Evolutionary conservation across 2,888 invertebrate species (phyloP), one percentile per base, ranked within the genome.

Genomic region (Pachymerium ferrugineum): DNA sequence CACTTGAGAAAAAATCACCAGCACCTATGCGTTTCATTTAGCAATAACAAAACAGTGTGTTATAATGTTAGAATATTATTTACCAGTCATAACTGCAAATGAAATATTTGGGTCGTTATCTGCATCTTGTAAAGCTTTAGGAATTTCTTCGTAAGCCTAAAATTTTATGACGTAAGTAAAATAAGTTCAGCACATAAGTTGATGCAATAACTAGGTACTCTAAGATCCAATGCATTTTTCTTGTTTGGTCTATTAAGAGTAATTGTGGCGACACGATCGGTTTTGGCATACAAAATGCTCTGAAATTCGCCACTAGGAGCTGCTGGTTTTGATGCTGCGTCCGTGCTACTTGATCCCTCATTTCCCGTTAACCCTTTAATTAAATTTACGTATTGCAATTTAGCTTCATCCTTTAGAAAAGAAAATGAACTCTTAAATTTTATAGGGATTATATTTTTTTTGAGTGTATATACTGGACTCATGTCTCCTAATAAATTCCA

Each of bases 221-320:
- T 78, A 3, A 76, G 70, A 70, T 87, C 88, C 0, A 94, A 82
- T 0, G 94, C 92, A 86, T 96, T 96, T 80, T 89, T 92, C 82
- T 88, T 92, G 2, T 82, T 81, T 0, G 93, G 93, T 80, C 91
- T 88, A 81, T 93, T 91, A 47, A 93, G 86, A 78, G 84, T 86
- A 22, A 93, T 85, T 28, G 88, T 83, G n/a, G 30, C 31, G 31
- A 31, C 16, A 1, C 47, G 19, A 47, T 6, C 16, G 1, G 47
- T 2, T 8, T 47, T 47, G 16, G 47, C 22, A 22, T 47, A 47
- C 8, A 47, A 16, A 47, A 47, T 47, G 5, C n/a, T 16, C 8
- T 16, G 16, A 16, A 19, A 47, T n/a, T 14, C 3, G 2, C 33
- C 70, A 1, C 3, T 8, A 1, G 33, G 3, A 31, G n/a, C 4